These are phyloP conservation scores for Microctonus hyperodae DNA, from an alignment of 2,888 invertebrate genomes.

Conservation along the genomic window DNA sequence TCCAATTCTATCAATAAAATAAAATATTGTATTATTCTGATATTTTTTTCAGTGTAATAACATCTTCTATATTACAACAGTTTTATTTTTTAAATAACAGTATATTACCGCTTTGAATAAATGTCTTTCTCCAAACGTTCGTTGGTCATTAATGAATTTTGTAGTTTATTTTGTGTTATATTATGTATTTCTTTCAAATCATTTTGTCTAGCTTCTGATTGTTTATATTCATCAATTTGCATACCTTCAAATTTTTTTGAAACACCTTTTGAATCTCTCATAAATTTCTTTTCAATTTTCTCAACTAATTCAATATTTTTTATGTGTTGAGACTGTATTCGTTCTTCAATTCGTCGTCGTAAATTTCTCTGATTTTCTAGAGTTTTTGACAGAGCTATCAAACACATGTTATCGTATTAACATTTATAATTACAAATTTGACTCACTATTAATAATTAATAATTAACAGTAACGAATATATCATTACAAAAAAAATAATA, in stretches of 20 bases:
- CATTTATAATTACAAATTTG: too few species aligned
- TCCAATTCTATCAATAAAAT: too few species aligned
- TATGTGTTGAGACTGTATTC: slow-evolving; percentile 27
- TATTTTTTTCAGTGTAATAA: too few species aligned
- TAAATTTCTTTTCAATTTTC: slow-evolving; percentile 30
- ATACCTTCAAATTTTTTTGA: slow-evolving; percentile 33
- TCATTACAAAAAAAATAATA: too few species aligned
- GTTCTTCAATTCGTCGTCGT: slow-evolving; percentile 26
- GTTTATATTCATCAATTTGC: slow-evolving; percentile 34
- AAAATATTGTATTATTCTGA: too few species aligned
- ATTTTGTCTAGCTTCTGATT: slow-evolving; percentile 30
- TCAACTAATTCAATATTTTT: slow-evolving; percentile 32
- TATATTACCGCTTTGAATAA: slow-evolving; percentile 34
- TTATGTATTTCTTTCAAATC: slow-evolving; percentile 32
- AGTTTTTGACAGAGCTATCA: not conserved
- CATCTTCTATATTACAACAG: too few species aligned
- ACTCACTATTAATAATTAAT: too few species aligned
- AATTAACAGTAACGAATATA: too few species aligned
- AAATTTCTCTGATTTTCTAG: slow-evolving; percentile 30
- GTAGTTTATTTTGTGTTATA: slow-evolving; percentile 29
- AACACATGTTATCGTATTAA: too few species aligned
- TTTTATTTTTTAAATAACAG: too few species aligned
- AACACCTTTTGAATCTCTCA: slow-evolving; percentile 29
- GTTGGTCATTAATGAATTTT: slow-evolving; percentile 26
- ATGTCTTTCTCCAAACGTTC: slow-evolving; percentile 33